Evolutionary conservation across 1,140 invertebrate genomes (phyloP).

Genomic region (Micrasema minimum): DNA sequence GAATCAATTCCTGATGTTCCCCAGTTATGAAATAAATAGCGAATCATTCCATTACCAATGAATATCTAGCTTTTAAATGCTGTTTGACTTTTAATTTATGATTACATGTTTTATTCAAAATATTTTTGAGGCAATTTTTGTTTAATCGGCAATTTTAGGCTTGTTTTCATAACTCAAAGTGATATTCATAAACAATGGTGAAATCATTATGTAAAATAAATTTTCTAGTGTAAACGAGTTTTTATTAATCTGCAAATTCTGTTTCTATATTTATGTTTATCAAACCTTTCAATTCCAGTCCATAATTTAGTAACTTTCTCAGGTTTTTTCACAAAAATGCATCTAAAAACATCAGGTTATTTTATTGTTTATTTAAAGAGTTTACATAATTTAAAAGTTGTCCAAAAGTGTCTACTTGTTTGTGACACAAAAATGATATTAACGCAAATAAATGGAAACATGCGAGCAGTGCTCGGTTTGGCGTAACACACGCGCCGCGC

Average conservation of each 20-base stretch:
- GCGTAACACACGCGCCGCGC: too few species aligned
- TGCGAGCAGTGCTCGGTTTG: too few species aligned
- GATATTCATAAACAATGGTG: neutral
- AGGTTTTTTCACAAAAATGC: too few species aligned
- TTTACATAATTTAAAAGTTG: too few species aligned
- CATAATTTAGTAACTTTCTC: too few species aligned
- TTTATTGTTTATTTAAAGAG: too few species aligned
- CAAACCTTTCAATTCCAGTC: too few species aligned
- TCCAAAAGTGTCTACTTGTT: too few species aligned
- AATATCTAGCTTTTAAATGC: constrained; percentile 37
- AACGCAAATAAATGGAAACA: too few species aligned
- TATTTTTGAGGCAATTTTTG: neutral
- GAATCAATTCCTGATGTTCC: constrained; percentile 38
- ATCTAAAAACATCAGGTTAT: too few species aligned
- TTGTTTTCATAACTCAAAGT: neutral
- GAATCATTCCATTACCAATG: constrained; percentile 47
- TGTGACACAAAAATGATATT: too few species aligned
- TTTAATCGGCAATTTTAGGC: neutral
- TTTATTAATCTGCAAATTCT: neutral
- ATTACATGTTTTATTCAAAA: constrained; percentile 1
- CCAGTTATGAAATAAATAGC: constrained; percentile 46
- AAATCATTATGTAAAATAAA: constrained; percentile 1
- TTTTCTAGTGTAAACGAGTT: neutral
- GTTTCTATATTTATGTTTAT: too few species aligned
- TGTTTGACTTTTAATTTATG: constrained; percentile 22